These are phyloP conservation scores for Noturus placidus DNA, from an alignment of 2,113 vertebrate species.

Conservation along the genomic window DNA sequence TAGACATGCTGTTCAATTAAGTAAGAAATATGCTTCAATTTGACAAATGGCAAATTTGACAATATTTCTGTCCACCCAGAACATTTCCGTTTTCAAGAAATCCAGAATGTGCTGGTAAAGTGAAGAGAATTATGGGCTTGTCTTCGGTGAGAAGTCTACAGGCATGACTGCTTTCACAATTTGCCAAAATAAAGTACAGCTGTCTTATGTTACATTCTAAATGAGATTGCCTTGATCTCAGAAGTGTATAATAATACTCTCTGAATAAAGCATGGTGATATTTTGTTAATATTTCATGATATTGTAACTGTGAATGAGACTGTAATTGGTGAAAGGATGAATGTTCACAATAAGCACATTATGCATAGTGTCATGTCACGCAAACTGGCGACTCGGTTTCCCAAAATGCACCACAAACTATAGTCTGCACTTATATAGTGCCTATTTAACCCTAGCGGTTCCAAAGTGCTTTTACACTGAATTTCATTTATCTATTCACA, in stretches of 20 bases:
- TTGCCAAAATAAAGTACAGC: constrained; percentile 9
- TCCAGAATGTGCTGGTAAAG: neutral
- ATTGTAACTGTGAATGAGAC: neutral
- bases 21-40: neutral
- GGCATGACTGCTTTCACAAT: neutral
- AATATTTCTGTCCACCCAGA: neutral
- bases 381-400: too few species aligned
- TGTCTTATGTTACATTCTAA: neutral
- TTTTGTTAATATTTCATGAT: neutral
- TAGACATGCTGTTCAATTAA: neutral
- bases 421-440: too few species aligned
- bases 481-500: too few species aligned
- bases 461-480: too few species aligned
- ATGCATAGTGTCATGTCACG: neutral
- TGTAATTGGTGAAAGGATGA: neutral
- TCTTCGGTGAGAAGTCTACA: neutral
- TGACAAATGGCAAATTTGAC: neutral
- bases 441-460: too few species aligned
- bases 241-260: neutral
- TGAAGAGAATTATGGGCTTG: neutral
- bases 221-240: neutral
- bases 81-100: neutral
- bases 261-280: neutral
- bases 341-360: neutral
- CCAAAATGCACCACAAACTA: too few species aligned